Base-by-base conservation (phyloP, 2,888 invertebrate species). In the Mellilla xanthometata region DNA sequence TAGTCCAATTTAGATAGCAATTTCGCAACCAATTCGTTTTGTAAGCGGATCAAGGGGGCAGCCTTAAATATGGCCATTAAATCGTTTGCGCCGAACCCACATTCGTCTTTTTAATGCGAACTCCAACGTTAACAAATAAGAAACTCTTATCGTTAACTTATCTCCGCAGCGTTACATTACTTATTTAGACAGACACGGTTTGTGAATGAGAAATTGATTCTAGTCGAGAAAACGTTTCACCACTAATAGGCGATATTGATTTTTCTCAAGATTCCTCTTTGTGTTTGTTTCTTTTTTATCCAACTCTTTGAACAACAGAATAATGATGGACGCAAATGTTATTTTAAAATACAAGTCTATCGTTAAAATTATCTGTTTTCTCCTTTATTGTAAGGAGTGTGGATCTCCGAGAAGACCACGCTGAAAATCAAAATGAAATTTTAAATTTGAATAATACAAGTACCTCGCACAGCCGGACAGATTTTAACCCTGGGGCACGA, bases 1-100 rank as follows among this genome's bases (percentile, higher is more conserved):
- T 85, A 81, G 85, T 84, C 82, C 88, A 85, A 88, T 88, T 87
- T 84, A 77, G 85, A 86, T 86, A 87, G 86, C 87, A 88, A 88
- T 88, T 88, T 87, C 78, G 79, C 72, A 78, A 82, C 84, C 85
- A 82, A 87, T 88, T 86, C 85, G 81, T 87, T 87, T 83, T 79
- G 80, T 80, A 80, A 83, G 76, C 81, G 81, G 81, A 85, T 87
- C 84, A 85, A 83, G 81, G 80, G 82, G 80, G 72, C 77, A 80
- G 71, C 76, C 77, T 83, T 86, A 84, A 83, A 84, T 81, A 84
- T 81, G 68, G 76, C 79, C 76, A 78, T 84, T 82, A 80, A 84
- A 83, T 81, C 76, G 79, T 75, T 76, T 78, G 68, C 72, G 65
- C 65, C 62, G 70, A 71, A 69, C 71, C 72, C 65, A 68, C 76